Evolutionary conservation across 2,888 invertebrate species (phyloP).

Genomic region (Calameuta filiformis): DNA sequence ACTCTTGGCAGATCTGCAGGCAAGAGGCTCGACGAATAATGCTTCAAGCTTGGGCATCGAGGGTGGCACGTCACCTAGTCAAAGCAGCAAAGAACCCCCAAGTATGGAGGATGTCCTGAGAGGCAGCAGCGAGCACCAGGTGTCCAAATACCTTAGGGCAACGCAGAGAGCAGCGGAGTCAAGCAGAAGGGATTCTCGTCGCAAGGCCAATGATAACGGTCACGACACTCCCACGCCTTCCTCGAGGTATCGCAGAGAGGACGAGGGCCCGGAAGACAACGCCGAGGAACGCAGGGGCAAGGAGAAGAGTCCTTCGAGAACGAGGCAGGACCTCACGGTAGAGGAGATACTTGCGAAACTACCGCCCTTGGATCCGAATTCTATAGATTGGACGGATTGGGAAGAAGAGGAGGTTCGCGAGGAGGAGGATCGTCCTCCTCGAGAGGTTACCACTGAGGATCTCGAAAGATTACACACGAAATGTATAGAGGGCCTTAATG

Average conservation of each 20-base stretch:
- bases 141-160: constrained; percentile 58
- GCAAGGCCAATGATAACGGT: constrained; percentile 18
- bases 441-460: constrained; percentile 47
- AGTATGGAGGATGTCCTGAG: constrained; percentile 60
- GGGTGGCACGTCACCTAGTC: constrained; percentile 60
- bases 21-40: constrained; percentile 67
- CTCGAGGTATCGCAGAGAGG: constrained; percentile 20
- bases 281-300: constrained; percentile 28
- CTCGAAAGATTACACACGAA: constrained; percentile 56
- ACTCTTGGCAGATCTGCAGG: constrained; percentile 80
- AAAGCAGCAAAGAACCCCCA: constrained; percentile 52
- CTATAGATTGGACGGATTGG: constrained; percentile 67
- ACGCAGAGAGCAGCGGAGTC: constrained; percentile 18
- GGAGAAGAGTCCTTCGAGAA: constrained; percentile 34
- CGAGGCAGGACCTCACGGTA: constrained; percentile 64
- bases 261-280: constrained; percentile 45
- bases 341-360: constrained; percentile 74
- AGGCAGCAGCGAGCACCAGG: constrained; percentile 61
- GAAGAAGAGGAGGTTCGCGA: constrained; percentile 35
- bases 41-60: constrained; percentile 68
- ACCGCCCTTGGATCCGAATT: constrained; percentile 74
- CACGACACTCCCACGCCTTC: neutral
- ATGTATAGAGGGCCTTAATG: constrained; percentile 59
- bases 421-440: constrained; percentile 36
- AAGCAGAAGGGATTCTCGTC: constrained; percentile 18